These are phyloP conservation scores for Strix aluco DNA, from an alignment of 2,113 vertebrate species.

Conservation along the genomic window DNA sequence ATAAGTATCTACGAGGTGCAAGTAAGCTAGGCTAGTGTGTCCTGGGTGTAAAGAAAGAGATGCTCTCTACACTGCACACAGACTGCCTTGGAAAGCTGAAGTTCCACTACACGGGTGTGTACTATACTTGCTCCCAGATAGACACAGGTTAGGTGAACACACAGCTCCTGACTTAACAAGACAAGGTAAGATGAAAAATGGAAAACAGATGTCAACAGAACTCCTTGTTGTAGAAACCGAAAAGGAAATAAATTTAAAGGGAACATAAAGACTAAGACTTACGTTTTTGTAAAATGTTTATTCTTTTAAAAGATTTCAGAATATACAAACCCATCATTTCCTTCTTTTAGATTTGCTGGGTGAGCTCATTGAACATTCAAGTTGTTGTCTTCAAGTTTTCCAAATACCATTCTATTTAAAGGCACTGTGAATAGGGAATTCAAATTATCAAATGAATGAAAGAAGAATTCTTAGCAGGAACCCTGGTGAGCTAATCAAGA, in stretches of 20 bases:
- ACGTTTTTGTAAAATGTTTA: not conserved
- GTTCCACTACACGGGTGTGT: fast-evolving
- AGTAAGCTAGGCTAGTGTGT: not conserved
- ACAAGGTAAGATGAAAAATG: not conserved
- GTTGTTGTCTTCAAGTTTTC: slow-evolving; percentile 45
- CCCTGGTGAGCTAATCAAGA: slow-evolving; percentile 69
- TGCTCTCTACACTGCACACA: not conserved
- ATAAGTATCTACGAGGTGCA: fast-evolving
- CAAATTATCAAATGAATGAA: slow-evolving; percentile 66
- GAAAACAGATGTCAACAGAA: not conserved
- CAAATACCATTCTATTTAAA: slow-evolving; percentile 71
- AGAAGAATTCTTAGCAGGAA: slow-evolving; percentile 68
- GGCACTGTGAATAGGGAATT: slow-evolving; percentile 65
- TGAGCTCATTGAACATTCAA: slow-evolving; percentile 54
- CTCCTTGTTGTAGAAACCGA: not conserved
- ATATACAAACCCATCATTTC: not conserved
- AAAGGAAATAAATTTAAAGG: not conserved
- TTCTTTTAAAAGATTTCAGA: not conserved
- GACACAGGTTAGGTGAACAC: not conserved
- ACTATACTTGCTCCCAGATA: not conserved
- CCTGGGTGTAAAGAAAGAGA: not conserved
- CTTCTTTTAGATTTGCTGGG: slow-evolving; percentile 7
- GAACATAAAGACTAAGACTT: not conserved
- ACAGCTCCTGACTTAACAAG: not conserved
- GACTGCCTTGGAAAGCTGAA: not conserved